These are phyloP conservation scores for Sinopyrophorus schimmeli DNA, from an alignment of 2,888 invertebrate species.

Conservation along the genomic window DNA sequence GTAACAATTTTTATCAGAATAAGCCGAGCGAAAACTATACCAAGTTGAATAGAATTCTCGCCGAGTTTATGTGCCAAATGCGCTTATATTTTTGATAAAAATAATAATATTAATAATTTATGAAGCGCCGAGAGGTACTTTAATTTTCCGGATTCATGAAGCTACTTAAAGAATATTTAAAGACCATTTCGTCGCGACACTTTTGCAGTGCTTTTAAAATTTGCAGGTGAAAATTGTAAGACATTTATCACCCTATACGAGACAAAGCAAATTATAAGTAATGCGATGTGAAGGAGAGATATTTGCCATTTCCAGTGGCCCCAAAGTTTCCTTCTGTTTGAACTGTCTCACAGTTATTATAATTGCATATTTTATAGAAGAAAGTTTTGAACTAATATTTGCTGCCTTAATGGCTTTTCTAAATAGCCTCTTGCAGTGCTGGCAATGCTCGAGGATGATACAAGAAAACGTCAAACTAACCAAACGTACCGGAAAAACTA, in stretches of 20 bases:
- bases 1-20: too few relatives aligned
- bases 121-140: too few relatives aligned
- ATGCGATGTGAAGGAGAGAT: slow-evolving; percentile 25
- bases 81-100: too few relatives aligned
- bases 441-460: neutral
- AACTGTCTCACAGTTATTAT: slow-evolving; percentile 11
- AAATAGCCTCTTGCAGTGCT: slow-evolving; percentile 6
- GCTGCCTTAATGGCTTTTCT: slow-evolving; percentile 1
- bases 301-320: slow-evolving; percentile 18
- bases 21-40: too few relatives aligned
- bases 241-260: slow-evolving; percentile 28
- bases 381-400: slow-evolving; percentile 11
- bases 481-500: slow-evolving; percentile 6
- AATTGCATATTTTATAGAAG: slow-evolving; percentile 20
- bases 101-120: too few relatives aligned
- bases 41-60: too few relatives aligned
- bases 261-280: slow-evolving; percentile 32
- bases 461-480: slow-evolving; percentile 5
- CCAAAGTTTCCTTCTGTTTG: slow-evolving; percentile 9
- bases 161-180: too few relatives aligned
- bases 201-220: slow-evolving; percentile 8
- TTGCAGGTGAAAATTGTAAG: slow-evolving; percentile 18
- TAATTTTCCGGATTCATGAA: too few relatives aligned
- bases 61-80: too few relatives aligned
- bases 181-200: too few relatives aligned